Conservation (phyloP, 2,888 invertebrate genomes). For the Petrophora chlorosata region DNA sequence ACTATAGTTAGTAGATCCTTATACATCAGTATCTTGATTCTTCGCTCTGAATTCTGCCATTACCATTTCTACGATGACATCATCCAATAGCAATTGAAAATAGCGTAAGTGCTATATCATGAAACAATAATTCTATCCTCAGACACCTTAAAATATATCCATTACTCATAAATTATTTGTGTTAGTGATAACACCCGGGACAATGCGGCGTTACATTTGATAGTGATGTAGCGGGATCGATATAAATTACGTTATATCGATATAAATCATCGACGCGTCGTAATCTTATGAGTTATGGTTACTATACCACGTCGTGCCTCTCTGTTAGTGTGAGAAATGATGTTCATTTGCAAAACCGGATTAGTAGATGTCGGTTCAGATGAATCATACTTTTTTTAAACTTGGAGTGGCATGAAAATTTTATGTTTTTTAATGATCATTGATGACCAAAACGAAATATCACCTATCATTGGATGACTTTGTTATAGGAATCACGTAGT, state of each 20-base stretch:
- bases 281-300: constrained; percentile 33
- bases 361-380: neutral
- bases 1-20: too few relatives aligned
- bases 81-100: too few relatives aligned
- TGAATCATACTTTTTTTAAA: constrained; percentile 4
- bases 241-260: constrained; percentile 39
- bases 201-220: constrained; percentile 55
- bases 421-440: too few relatives aligned
- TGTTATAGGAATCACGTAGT: too few relatives aligned
- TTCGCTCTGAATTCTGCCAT: too few relatives aligned
- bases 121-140: constrained; percentile 46
- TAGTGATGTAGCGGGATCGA: constrained; percentile 44
- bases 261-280: constrained; percentile 27
- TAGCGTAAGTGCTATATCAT: too few relatives aligned
- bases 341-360: constrained; percentile 31
- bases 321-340: constrained; percentile 31
- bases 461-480: too few relatives aligned
- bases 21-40: too few relatives aligned
- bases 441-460: too few relatives aligned
- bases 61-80: too few relatives aligned
- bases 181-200: constrained; percentile 73
- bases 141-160: constrained; percentile 66
- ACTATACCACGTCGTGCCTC: constrained; percentile 29
- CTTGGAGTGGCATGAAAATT: too few relatives aligned
- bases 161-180: constrained; percentile 34